Evolutionary conservation across 2,113 vertebrate species (phyloP), one percentile per base, ranked within the genome.

Genomic region (Gallinago media): DNA sequence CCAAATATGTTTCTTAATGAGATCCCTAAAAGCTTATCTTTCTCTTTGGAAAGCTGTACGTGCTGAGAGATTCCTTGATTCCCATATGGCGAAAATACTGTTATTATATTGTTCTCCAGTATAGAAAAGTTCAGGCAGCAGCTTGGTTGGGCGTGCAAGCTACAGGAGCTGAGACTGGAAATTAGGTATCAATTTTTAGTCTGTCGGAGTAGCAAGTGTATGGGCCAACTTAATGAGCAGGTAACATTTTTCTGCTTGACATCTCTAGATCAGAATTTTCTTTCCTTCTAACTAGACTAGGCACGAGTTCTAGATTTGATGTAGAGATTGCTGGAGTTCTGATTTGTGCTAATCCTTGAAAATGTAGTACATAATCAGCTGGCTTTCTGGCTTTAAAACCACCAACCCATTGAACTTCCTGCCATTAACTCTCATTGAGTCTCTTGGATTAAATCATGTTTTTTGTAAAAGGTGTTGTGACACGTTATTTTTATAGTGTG

Each of bases 121-220:
- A 10, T 0, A 0, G 32, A 36, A 42, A 50, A 55, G 19, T 32
- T 63, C 23, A 29, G 0, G 0, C 8, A 22, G 12, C 31, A 54
- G 4, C 26, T 16, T 62, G 32, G 14, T 14, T 2, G 3, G 70
- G 21, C 7, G 2, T 4, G 11, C 9, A 56, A 21, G 3, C 29
- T 50, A 2, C 7, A 3, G 27, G 18, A 68, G 19, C 59, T 56
- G 32, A 47, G 25, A 7, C 18, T 61, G 12, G 16, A 87, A 34
- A 55, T 68, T 20, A 32, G 15, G 5, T 72, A 21, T 17, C 7
- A 1, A 1, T 38, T 25, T 74, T 67, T 54, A 31, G 9, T 52
- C 40, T 34, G 0, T 54, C n/a, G 16, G 67, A n/a, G 12, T 22
- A 85, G 36, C 31, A 68, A 49, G 29, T 15, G 5, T 58, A 40